Evolutionary conservation across 2,888 invertebrate genomes (phyloP).

Genomic region (Serripes groenlandicus): DNA sequence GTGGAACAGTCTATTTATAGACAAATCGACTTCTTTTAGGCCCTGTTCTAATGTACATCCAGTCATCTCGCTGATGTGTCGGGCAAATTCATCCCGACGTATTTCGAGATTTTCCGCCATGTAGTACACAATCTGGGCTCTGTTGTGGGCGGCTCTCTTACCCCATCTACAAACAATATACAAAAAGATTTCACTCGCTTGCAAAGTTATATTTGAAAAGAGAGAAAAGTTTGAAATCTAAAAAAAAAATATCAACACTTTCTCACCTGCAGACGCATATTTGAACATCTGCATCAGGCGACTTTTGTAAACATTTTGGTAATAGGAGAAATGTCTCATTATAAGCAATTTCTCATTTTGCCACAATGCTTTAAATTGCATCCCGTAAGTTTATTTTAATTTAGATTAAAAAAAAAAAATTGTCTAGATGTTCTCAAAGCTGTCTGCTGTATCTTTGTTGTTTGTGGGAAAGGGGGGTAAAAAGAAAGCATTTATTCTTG

Average conservation of each 20-base stretch:
- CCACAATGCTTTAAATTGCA: neutral
- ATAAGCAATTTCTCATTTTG: neutral
- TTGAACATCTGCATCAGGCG: too few species aligned
- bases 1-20: conserved; percentile 86
- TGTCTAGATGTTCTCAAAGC: neutral
- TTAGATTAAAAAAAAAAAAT: neutral
- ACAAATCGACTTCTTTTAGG: conserved; percentile 81
- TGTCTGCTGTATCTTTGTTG: neutral
- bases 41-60: conserved; percentile 76
- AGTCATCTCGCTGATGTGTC: conserved; percentile 81
- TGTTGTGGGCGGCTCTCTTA: conserved; percentile 86
- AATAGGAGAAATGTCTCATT: neutral
- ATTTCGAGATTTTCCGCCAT: conserved; percentile 87
- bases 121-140: conserved; percentile 87
- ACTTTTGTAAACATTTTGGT: too few species aligned
- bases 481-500: too few species aligned
- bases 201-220: too few species aligned
- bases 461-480: neutral
- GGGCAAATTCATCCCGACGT: conserved; percentile 82
- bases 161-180: conserved; percentile 86
- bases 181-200: too few species aligned
- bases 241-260: too few species aligned
- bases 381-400: too few species aligned
- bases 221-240: too few species aligned
- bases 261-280: too few species aligned